A percentile compares a stretch with the other conserved stretches of the same genome.
Conservation (phyloP, 2,888 invertebrate species). For the Drosophila neutralis region DNA sequence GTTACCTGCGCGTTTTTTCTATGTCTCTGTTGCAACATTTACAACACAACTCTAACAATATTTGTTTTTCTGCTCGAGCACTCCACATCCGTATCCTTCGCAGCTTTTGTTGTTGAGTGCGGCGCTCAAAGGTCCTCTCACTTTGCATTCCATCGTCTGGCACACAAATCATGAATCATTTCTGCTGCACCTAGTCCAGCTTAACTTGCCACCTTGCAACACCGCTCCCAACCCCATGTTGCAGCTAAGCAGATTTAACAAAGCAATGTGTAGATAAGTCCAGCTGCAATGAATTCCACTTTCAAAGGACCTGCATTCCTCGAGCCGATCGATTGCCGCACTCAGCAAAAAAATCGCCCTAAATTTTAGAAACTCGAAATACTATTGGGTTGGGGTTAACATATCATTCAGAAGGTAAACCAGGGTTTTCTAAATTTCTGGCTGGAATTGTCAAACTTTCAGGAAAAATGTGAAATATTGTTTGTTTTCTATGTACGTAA, state of each 20-base stretch:
- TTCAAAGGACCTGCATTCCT: conserved; percentile 13
- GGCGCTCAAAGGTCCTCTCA: conserved; percentile 56
- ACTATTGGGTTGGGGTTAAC: background rate
- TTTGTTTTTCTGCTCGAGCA: conserved; percentile 66
- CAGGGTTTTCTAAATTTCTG: background rate
- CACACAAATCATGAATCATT: conserved; percentile 77
- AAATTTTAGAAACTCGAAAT: background rate
- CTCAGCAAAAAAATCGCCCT: background rate
- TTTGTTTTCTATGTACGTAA: background rate
- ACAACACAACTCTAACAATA: conserved; percentile 73
- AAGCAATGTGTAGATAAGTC: conserved; percentile 60
- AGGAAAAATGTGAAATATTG: background rate
- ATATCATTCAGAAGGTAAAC: background rate
- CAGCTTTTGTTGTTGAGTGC: conserved; percentile 44
- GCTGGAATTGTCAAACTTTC: background rate
- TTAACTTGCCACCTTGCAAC: conserved; percentile 68
- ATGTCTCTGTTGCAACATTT: conserved; percentile 38
- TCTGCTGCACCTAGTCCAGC: conserved; percentile 53
- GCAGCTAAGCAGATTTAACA: conserved; percentile 63
- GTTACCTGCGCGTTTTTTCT: conserved; percentile 46
- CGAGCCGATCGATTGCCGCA: conserved; percentile 40
- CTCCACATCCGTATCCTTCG: conserved; percentile 34
- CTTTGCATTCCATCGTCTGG: conserved; percentile 63
- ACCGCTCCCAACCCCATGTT: conserved; percentile 1
- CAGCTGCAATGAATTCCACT: conserved; percentile 52